phyloP scores from a whole-genome alignment of 1,140 invertebrate species.

The Nasonia longicornis region DNA sequence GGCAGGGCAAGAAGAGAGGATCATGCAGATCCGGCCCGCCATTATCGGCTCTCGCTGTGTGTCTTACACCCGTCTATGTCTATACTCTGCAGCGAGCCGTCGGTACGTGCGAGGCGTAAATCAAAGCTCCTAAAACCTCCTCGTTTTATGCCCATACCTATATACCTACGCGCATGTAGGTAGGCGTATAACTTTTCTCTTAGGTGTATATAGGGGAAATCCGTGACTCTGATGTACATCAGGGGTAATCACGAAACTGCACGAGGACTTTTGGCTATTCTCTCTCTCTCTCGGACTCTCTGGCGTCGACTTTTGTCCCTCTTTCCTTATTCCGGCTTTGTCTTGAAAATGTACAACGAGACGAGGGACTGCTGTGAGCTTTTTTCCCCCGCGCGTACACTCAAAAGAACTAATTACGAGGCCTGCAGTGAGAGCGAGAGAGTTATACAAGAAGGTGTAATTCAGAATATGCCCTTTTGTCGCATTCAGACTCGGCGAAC shows the following conservation, averaged over 20 bases:
- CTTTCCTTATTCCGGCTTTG: slow-evolving; percentile 28
- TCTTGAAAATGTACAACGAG: slow-evolving; percentile 32
- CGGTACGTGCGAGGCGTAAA: slow-evolving; percentile 48
- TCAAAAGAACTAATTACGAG: slow-evolving; percentile 1
- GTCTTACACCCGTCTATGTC: slow-evolving; percentile 22
- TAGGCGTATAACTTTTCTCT: neutral
- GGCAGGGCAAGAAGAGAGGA: slow-evolving; percentile 38
- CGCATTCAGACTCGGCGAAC: neutral
- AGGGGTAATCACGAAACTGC: neutral
- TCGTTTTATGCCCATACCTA: neutral
- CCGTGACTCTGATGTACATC: neutral
- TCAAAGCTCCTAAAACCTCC: slow-evolving; percentile 48
- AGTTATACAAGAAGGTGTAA: neutral
- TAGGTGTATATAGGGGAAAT: neutral
- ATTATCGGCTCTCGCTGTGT: slow-evolving; percentile 58
- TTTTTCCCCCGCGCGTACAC: no score
- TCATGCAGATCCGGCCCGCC: slow-evolving; percentile 57
- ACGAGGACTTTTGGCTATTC: neutral
- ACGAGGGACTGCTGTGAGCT: neutral
- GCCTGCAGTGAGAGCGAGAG: neutral
- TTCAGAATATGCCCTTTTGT: slow-evolving; percentile 3
- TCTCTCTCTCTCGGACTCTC: neutral
- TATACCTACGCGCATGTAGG: no score
- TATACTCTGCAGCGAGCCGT: neutral
- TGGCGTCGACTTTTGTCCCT: neutral